Base-by-base conservation (phyloP, 2,113 vertebrate genomes). In the Dicrurus megarhynchus region DNA sequence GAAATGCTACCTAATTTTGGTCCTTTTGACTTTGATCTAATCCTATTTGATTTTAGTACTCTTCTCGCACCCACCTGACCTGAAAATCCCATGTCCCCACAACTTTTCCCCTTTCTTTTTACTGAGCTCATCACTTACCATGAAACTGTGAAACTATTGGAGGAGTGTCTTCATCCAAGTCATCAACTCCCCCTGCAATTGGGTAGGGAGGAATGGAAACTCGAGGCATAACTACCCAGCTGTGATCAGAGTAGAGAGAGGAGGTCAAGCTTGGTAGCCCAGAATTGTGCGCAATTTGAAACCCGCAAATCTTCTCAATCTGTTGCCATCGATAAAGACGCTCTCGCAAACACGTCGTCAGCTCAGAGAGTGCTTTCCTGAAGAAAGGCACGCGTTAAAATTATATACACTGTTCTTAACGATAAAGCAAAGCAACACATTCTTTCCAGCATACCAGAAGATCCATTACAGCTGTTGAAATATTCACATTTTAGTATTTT, bases 211-310 rank as follows among this genome's bases (percentile, higher is more conserved):
- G 99, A 93, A 99, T 98, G 57, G 99, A 99, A 52, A 99, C 99
- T 60, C 99, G 98, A 15, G 99, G 99, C 99, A 99, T 99, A 76
- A 99, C 99, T 90, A 99, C 99, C 99, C 99, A 99, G 97, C 99
- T 99, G 98, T 99, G 99, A 93, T 99, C 99, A 3, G 99, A 99
- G 97, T 99, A 99, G 27, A 99, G 98, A 35, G 99, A 99, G 47
- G 99, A 99, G 6, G 99, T 99, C 90, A 99, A 97, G 94, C 98
- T 99, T 27, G 99, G 99, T 60, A 99, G 97, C 26, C 99, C 99
- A 3, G 99, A 99, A 97, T 99, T 99, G 95, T 99, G 99, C 20
- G 99, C 99, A 26, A 99, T 98, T 53, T 99, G 99, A 97, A 99
- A 99, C 65, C 98, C 98, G 47, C 99, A 99, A n/a, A 99, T 98